Conservation (phyloP, 2,888 invertebrate genomes). For the Brenthis daphne region DNA sequence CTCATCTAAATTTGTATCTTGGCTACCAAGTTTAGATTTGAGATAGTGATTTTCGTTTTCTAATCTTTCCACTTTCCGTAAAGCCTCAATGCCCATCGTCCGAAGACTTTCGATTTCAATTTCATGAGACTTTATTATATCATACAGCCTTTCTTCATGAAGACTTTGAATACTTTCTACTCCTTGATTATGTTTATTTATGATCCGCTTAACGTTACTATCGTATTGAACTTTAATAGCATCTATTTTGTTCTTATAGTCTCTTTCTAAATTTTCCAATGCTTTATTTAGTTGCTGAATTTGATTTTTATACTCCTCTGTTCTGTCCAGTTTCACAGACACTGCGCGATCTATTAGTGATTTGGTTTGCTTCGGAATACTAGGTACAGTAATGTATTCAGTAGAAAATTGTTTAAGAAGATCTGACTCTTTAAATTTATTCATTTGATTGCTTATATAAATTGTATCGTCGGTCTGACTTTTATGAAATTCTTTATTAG, state of each 20-base stretch:
- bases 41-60: constrained; percentile 65
- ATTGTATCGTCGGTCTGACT: constrained; percentile 53
- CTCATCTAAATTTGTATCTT: constrained; percentile 49
- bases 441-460: constrained; percentile 22
- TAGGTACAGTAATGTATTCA: constrained; percentile 16
- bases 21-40: constrained; percentile 51
- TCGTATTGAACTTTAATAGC: constrained; percentile 80
- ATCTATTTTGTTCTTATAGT: constrained; percentile 68
- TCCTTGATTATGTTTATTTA: constrained; percentile 79
- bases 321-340: constrained; percentile 54
- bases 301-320: constrained; percentile 58
- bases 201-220: constrained; percentile 74
- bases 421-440: constrained; percentile 23
- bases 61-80: constrained; percentile 67
- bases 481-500: constrained; percentile 44
- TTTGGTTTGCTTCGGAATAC: constrained; percentile 12
- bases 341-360: constrained; percentile 43
- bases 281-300: constrained; percentile 57
- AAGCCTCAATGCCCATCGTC: constrained; percentile 72
- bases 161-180: constrained; percentile 78
- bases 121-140: constrained; percentile 74
- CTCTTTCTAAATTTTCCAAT: constrained; percentile 61
- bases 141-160: constrained; percentile 77
- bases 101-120: constrained; percentile 77
- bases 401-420: constrained; percentile 26